These are phyloP conservation scores for Nyctibius bracteatus DNA, from an alignment of 2,113 vertebrate genomes.

Conservation along the genomic window DNA sequence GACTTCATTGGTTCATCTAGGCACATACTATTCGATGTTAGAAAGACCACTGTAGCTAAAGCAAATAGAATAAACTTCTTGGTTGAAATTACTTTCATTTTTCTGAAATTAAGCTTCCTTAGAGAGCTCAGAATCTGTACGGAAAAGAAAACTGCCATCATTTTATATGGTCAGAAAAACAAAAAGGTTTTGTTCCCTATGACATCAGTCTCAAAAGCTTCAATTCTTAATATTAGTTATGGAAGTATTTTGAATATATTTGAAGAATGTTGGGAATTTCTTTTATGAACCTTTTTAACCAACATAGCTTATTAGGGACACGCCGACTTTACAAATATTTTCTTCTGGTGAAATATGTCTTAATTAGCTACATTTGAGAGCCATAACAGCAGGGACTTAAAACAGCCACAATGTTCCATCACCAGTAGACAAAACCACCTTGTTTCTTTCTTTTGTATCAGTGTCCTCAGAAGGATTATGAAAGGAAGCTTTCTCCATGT, in stretches of 20 bases:
- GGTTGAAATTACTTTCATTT: conserved; percentile 66
- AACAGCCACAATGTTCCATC: conserved; percentile 27
- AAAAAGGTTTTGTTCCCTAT: conserved; percentile 19
- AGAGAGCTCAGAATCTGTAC: background rate
- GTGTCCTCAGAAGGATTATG: background rate
- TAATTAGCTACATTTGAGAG: conserved; percentile 70
- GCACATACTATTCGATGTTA: conserved; percentile 52
- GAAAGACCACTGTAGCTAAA: conserved; percentile 51
- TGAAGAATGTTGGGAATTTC: conserved; percentile 62
- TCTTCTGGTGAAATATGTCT: conserved; percentile 45
- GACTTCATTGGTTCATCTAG: conserved; percentile 37
- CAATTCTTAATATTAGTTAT: conserved; percentile 65
- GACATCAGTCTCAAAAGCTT: conserved; percentile 48
- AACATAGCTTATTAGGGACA: conserved; percentile 36
- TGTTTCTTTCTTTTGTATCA: conserved; percentile 40
- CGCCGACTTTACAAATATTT: conserved; percentile 57
- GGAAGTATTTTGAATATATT: conserved; percentile 18
- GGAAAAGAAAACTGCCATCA: background rate
- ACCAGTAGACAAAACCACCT: conserved; percentile 27
- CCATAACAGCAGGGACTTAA: background rate
- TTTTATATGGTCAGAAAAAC: conserved; percentile 71
- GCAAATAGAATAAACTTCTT: conserved; percentile 54
- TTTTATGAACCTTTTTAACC: conserved; percentile 39
- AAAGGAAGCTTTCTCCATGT: background rate
- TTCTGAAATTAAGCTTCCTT: conserved; percentile 28